Conservation (phyloP, 2,888 invertebrate genomes). For the Scaptomyza cyrtandrae region DNA sequence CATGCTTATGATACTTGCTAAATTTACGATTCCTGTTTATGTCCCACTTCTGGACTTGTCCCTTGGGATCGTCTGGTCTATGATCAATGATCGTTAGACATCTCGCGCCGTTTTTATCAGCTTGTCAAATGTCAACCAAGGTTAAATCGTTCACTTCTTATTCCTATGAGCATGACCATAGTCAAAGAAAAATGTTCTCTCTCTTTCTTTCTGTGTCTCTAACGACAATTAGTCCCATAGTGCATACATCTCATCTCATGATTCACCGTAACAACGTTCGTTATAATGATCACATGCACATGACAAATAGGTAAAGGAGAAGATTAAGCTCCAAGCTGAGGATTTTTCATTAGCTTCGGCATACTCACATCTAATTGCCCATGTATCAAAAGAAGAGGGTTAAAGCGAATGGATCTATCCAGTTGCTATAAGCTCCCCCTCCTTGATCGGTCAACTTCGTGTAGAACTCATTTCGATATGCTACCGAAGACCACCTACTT, state of each 20-base stretch:
- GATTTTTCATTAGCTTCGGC: slow-evolving; percentile 35
- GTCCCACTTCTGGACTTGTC: slow-evolving; percentile 32
- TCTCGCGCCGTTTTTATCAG: slow-evolving; percentile 39
- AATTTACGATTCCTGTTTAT: slow-evolving; percentile 33
- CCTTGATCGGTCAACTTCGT: slow-evolving; percentile 14
- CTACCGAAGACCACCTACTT: slow-evolving; percentile 56
- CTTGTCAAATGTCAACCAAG: slow-evolving; percentile 51
- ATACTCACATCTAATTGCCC: slow-evolving; percentile 42
- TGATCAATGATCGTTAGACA: slow-evolving; percentile 43
- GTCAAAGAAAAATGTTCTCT: slow-evolving; percentile 20
- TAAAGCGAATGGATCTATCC: not conserved
- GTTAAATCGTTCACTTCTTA: slow-evolving; percentile 58
- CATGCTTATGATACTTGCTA: slow-evolving; percentile 47
- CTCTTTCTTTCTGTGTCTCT: slow-evolving; percentile 46
- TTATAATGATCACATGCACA: slow-evolving; percentile 39
- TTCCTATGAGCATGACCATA: slow-evolving; percentile 50
- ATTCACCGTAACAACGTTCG: slow-evolving; percentile 43
- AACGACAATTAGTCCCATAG: slow-evolving; percentile 70
- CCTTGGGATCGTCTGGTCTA: slow-evolving; percentile 40
- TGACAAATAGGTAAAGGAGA: slow-evolving; percentile 58
- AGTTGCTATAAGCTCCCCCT: slow-evolving; percentile 5
- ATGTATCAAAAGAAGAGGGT: slow-evolving; percentile 28
- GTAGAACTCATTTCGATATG: slow-evolving; percentile 24
- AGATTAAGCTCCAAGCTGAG: slow-evolving; percentile 1
- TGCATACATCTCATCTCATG: slow-evolving; percentile 29